Evolutionary conservation across 2,113 vertebrate species (phyloP).

Genomic region (Bettongia penicillata): DNA sequence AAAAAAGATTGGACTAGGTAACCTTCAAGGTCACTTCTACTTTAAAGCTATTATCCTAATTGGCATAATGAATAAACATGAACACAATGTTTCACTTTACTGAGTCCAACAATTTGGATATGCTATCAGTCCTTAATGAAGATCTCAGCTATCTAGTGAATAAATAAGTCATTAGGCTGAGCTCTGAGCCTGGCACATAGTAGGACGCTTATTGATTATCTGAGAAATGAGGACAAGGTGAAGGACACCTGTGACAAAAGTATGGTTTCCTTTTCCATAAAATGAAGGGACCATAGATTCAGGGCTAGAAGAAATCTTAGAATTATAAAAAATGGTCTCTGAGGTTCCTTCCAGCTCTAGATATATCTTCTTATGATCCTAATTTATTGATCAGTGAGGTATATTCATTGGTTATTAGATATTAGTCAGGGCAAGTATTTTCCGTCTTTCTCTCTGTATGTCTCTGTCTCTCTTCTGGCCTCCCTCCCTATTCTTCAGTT

Average conservation of each 20-base stretch:
- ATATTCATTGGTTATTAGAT: background rate
- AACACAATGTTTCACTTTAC: background rate
- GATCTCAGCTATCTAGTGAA: conserved; percentile 5
- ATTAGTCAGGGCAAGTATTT: background rate
- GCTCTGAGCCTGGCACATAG: background rate
- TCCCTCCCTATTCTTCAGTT: background rate
- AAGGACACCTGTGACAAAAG: background rate
- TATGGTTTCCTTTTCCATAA: background rate
- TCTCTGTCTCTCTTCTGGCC: too few species aligned
- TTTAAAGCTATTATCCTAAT: background rate
- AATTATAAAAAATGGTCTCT: background rate
- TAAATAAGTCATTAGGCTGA: background rate
- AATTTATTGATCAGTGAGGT: background rate
- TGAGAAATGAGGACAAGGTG: background rate
- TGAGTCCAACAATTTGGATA: background rate
- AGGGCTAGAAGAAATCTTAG: background rate
- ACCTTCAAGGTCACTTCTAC: background rate
- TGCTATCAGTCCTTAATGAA: background rate
- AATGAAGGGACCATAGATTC: background rate
- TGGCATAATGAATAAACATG: conserved; percentile 12
- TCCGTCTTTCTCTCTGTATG: background rate
- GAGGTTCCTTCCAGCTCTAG: background rate
- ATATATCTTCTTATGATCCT: background rate
- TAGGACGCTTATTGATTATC: background rate
- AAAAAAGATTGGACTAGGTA: background rate